These are phyloP conservation scores for Fregetta grallaria DNA, from an alignment of 2,113 vertebrate genomes.

Conservation along the genomic window DNA sequence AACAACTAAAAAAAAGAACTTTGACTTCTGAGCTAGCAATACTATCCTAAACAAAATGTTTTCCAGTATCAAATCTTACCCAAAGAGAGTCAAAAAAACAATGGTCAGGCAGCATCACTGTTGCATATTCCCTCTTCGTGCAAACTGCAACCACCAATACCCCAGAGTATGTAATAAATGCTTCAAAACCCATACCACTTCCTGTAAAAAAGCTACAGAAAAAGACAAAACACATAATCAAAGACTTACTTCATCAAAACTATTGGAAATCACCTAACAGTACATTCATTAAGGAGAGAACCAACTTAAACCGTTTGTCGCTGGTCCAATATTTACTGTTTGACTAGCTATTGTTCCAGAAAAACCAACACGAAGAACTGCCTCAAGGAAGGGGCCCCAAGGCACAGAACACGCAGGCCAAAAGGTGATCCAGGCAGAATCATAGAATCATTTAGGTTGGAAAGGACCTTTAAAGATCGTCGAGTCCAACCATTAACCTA, in stretches of 20 bases:
- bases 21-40: not conserved
- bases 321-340: not conserved
- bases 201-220: slow-evolving; percentile 89
- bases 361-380: not conserved
- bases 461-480: not conserved
- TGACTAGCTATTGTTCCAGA: not conserved
- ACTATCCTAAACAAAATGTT: not conserved
- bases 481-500: not conserved
- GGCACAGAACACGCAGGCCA: not conserved
- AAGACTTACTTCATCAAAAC: not conserved
- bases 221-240: not conserved
- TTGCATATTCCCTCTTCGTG: slow-evolving; percentile 95
- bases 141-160: slow-evolving; percentile 93
- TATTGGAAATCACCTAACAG: not conserved
- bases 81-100: slow-evolving; percentile 98
- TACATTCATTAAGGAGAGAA: not conserved
- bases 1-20: not conserved
- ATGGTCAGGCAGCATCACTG: slow-evolving; percentile 93
- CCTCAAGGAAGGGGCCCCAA: not conserved
- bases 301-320: not conserved
- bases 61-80: slow-evolving; percentile 76
- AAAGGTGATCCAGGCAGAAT: not conserved
- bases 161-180: slow-evolving; percentile 89
- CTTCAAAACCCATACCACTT: slow-evolving; percentile 93
- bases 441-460: not conserved